Base-by-base conservation (phyloP, 2,797 vertebrate genomes). In the Cuniculus paca region DNA sequence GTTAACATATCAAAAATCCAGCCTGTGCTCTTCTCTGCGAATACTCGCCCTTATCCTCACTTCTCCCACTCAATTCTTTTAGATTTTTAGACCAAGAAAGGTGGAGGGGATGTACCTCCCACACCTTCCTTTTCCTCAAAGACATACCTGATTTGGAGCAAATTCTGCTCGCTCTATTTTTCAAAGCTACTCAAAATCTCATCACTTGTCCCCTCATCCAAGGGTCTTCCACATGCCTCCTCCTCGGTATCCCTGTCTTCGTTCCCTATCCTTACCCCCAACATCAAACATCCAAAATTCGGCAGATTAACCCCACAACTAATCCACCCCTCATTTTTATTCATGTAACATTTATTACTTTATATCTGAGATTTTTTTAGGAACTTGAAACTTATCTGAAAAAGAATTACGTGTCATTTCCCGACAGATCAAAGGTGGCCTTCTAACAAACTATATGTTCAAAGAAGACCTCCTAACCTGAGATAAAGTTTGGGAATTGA, bases 301-400 rank as follows among this genome's bases (percentile, higher is more conserved):
- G 31, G 31, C 61, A 14, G 12, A 63, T 34, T 63, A 63, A 63
- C 34, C 31, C 31, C 28, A 31, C 28, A 63, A 63, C 11, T 5
- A 63, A 63, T 63, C 61, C 31, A 16, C 1, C 61, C 61, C 61
- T 63, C 31, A 63, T 34, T 63, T 79, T 80, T 58, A 63, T 50
- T 80, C 50, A 74, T 19, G 3, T 36, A 9, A 10, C 19, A 75
- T 39, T 54, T 22, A 77, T 39, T 54, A 50, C 28, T 50, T n/a
- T 16, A 50, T 8, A 52, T 68, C 61, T n/a, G 77, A n/a, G 19
- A 24, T 6, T 31, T 50, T 34, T 88, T 77, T 45, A 83, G 70
- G 61, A 83, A 61, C 34, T 77, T 79, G 79, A 88, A 70, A 82
- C 58, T 16, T 90, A 83, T 42, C 50, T n/a, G n/a, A 77, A 88